A percentile compares a stretch with the other conserved stretches of the same genome.
Evolutionary conservation across 2,113 vertebrate species (phyloP).

Genomic region (Leptobrachium ailaonicum): DNA sequence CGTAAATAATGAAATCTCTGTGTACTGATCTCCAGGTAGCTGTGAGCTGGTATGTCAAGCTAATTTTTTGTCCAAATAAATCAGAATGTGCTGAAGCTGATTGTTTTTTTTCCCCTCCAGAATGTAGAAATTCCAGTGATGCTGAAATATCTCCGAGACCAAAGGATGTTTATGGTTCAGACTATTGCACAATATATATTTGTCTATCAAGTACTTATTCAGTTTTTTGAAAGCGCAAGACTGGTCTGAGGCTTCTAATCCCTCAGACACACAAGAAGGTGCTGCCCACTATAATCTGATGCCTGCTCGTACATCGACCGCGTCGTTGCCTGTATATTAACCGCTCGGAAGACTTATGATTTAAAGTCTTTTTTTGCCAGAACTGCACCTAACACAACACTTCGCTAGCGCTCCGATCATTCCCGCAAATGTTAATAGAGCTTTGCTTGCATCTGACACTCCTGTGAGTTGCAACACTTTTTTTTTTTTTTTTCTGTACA

Average conservation of each 20-base stretch:
- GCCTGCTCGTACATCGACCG: neutral
- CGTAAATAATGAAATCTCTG: no score
- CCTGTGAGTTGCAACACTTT: neutral
- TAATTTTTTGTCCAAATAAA: no score
- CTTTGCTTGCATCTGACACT: no score
- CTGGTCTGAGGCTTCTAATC: constrained; percentile 75
- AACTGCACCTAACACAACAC: no score
- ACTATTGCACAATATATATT: constrained; percentile 94
- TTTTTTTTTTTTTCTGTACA: constrained; percentile 13
- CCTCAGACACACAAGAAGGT: constrained; percentile 15
- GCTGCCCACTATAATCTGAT: neutral
- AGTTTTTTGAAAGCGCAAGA: constrained; percentile 90
- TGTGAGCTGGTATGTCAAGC: no score
- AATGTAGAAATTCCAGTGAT: constrained; percentile 87
- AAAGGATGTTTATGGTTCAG: constrained; percentile 94
- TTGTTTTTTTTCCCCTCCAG: constrained; percentile 63
- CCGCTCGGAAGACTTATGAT: no score
- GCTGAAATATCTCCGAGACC: constrained; percentile 84
- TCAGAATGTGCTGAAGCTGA: no score
- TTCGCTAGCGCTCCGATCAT: no score
- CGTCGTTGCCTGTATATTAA: no score
- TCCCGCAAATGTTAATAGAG: no score
- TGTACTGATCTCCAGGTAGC: no score
- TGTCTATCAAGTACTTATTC: constrained; percentile 92
- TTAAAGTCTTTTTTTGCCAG: no score